Conservation (phyloP, 2,797 vertebrate genomes). For the Sebastes oblongus region DNA sequence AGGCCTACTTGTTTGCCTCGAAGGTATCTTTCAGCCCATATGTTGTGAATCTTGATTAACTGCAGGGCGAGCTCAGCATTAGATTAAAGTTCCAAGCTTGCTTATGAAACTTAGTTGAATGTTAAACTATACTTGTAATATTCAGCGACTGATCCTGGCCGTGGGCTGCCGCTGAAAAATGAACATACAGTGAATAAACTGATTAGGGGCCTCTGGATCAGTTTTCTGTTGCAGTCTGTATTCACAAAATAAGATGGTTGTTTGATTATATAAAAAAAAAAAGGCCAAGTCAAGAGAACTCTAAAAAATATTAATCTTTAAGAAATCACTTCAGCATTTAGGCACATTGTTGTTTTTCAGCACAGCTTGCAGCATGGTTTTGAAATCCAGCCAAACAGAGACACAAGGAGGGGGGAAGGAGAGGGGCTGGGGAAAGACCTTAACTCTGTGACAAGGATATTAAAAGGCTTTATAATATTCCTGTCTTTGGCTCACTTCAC, state of each 20-base stretch:
- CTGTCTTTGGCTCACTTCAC: slow-evolving; percentile 32
- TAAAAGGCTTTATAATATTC: slow-evolving; percentile 51
- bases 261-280: slow-evolving; percentile 21
- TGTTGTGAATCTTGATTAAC: background rate
- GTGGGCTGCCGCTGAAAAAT: slow-evolving; percentile 12
- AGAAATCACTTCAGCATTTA: slow-evolving; percentile 16
- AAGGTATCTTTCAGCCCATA: background rate
- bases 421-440: slow-evolving; percentile 36
- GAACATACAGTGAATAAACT: slow-evolving; percentile 5
- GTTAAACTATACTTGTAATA: slow-evolving; percentile 5
- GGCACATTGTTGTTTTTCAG: slow-evolving; percentile 44
- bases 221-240: slow-evolving; percentile 2
- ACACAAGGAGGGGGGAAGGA: background rate
- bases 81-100: slow-evolving; percentile 13
- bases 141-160: background rate
- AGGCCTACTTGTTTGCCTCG: background rate
- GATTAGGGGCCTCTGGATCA: slow-evolving; percentile 7
- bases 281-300: slow-evolving; percentile 21
- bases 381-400: slow-evolving; percentile 45
- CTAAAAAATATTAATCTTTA: slow-evolving; percentile 13
- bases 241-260: slow-evolving; percentile 13
- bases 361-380: slow-evolving; percentile 20
- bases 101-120: slow-evolving; percentile 2
- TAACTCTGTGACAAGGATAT: slow-evolving; percentile 43
- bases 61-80: background rate